Conservation (phyloP, 2,797 vertebrate species). For the Clarias laeviceps region DNA sequence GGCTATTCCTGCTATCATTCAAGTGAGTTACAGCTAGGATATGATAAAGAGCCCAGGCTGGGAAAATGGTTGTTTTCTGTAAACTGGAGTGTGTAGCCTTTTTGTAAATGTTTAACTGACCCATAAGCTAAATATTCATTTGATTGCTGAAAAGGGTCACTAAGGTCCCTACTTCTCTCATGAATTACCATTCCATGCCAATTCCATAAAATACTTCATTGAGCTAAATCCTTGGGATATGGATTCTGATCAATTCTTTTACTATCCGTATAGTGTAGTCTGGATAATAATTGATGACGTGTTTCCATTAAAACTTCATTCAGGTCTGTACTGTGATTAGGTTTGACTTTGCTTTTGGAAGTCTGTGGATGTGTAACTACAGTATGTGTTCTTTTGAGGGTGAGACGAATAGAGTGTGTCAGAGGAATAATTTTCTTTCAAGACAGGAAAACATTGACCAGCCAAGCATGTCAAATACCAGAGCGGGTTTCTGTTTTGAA, state of each 20-base stretch:
- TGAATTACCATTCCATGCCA: not conserved
- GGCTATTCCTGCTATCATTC: not conserved
- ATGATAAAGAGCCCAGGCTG: not conserved
- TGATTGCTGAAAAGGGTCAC: not conserved
- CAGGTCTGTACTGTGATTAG: not conserved
- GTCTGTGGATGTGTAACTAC: constrained; percentile 1
- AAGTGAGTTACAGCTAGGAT: not conserved
- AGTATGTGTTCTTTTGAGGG: not conserved
- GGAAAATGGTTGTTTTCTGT: not conserved
- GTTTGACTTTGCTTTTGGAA: not conserved
- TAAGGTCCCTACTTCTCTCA: not conserved
- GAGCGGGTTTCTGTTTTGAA: not conserved
- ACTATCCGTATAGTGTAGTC: not conserved
- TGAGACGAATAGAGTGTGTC: constrained; percentile 7
- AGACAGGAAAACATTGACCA: constrained; percentile 43
- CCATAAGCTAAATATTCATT: not conserved
- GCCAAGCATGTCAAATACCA: constrained; percentile 45
- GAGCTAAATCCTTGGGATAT: not conserved
- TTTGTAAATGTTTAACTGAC: not conserved
- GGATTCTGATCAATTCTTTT: not conserved
- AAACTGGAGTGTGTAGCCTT: not conserved
- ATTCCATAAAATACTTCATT: not conserved
- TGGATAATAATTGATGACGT: not conserved
- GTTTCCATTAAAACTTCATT: not conserved
- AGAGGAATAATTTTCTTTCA: constrained; percentile 33